phyloP scores from a whole-genome alignment of 1,140 invertebrate genomes.

The Onthophagus taurus region DNA sequence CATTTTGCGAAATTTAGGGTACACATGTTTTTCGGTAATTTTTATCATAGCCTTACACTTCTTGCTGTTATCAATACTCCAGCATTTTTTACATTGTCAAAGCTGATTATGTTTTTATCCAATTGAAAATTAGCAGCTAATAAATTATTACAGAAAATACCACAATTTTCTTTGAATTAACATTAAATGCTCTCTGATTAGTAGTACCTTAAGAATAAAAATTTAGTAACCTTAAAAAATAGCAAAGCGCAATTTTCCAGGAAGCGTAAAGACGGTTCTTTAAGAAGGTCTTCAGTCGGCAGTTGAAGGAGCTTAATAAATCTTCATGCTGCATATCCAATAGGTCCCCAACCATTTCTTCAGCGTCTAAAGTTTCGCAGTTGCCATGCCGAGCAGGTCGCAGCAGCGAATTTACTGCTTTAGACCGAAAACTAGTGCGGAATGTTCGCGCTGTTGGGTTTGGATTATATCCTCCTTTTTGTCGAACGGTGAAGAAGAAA shows the following conservation, averaged over 20 bases:
- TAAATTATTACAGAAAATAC: conserved; percentile 16
- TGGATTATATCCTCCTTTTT: conserved; percentile 2
- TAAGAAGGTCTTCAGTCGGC: too few species aligned
- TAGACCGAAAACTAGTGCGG: too few species aligned
- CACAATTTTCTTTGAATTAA: conserved; percentile 8
- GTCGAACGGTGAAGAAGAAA: neutral
- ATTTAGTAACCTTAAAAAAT: too few species aligned
- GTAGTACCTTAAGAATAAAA: too few species aligned
- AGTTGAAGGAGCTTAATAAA: too few species aligned
- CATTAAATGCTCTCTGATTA: conserved; percentile 12
- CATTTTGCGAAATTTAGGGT: conserved; percentile 28
- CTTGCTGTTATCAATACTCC: conserved; percentile 11
- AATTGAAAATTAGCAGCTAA: conserved; percentile 5
- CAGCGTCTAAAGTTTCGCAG: too few species aligned
- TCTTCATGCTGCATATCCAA: too few species aligned
- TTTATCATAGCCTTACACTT: conserved; percentile 16
- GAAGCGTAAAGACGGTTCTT: too few species aligned
- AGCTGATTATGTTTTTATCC: conserved; percentile 7
- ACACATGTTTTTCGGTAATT: conserved; percentile 22
- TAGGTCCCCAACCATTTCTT: too few species aligned
- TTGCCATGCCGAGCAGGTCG: too few species aligned
- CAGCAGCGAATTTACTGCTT: too few species aligned
- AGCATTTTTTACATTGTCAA: conserved; percentile 15
- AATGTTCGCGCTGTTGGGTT: neutral
- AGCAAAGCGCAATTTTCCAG: too few species aligned